phyloP scores from a whole-genome alignment of 1,140 invertebrate species.

The Phocides pigmalion region DNA sequence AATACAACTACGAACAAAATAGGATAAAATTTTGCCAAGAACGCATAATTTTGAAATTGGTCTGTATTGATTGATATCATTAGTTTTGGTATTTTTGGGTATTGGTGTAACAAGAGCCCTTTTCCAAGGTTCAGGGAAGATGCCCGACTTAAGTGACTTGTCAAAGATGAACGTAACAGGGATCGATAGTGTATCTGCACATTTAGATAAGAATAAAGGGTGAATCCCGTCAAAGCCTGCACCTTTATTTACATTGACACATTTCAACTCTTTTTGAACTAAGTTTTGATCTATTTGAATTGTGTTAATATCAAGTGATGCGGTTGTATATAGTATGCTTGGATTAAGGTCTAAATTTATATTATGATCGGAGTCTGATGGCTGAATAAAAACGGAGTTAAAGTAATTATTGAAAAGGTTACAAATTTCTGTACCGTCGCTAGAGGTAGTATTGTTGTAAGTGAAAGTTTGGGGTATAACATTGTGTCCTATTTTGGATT shows the following conservation, averaged over 20 bases:
- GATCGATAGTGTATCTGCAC: conserved; percentile 4
- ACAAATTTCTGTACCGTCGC: conserved; percentile 5
- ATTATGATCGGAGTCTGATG: neutral
- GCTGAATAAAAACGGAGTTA: conserved; percentile 14
- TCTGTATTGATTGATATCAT: conserved; percentile 37
- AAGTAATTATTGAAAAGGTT: conserved; percentile 19
- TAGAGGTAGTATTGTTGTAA: conserved; percentile 2
- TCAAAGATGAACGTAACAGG: conserved; percentile 9
- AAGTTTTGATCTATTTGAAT: neutral
- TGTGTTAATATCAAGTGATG: neutral
- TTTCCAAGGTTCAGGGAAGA: conserved; percentile 33
- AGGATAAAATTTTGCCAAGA: conserved; percentile 45
- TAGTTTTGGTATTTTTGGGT: conserved; percentile 20
- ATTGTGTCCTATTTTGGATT: conserved; percentile 15
- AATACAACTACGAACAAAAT: neutral
- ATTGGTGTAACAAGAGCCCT: conserved; percentile 37
- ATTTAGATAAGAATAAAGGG: conserved; percentile 4
- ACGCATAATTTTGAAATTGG: conserved; percentile 48
- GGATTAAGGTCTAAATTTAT: neutral
- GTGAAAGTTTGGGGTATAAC: conserved; percentile 3
- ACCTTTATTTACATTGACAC: conserved; percentile 14
- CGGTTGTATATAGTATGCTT: neutral
- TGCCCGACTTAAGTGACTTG: conserved; percentile 28
- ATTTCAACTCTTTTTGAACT: neutral
- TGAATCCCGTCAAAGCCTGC: conserved; percentile 9